These are phyloP conservation scores for Eurytemora carolleeae DNA, from an alignment of 1,140 invertebrate genomes.

Conservation along the genomic window DNA sequence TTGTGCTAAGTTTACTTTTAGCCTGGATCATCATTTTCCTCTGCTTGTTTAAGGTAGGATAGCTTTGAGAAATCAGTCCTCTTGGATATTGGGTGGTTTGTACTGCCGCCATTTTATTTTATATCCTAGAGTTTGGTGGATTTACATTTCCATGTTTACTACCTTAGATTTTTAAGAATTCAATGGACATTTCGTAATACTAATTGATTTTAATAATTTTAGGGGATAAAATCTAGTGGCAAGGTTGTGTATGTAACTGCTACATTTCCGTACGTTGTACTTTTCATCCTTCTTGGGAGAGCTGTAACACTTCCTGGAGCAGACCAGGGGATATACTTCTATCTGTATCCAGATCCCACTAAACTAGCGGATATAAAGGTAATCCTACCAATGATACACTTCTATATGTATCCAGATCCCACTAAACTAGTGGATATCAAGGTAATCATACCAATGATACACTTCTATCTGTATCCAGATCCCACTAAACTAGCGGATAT, in stretches of 20 bases:
- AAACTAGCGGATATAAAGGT: conserved; percentile 25
- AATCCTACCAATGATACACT: no score
- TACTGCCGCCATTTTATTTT: no score
- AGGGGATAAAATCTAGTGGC: conserved; percentile 45
- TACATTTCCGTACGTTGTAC: conserved; percentile 28
- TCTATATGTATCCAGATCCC: conserved; percentile 27
- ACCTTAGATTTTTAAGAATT: no score
- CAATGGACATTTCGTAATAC: no score
- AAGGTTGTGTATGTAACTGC: conserved; percentile 37
- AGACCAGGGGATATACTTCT: conserved; percentile 29
- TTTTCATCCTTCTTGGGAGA: conserved; percentile 24
- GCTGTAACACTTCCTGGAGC: conserved; percentile 28
- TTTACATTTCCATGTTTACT: no score
- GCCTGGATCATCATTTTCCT: conserved; percentile 37
- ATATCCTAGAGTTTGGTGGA: no score
- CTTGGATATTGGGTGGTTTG: conserved; percentile 42
- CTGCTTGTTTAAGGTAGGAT: conserved; percentile 30
- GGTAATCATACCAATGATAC: no score
- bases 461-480: conserved; percentile 1
- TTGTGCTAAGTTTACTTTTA: conserved; percentile 34
- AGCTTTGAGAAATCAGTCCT: conserved; percentile 37
- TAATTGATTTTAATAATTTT: no score
- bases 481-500: background rate
- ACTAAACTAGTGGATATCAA: conserved; percentile 24
- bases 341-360: conserved; percentile 25